These are phyloP conservation scores for Centropus bengalensis DNA, from an alignment of 2,113 vertebrate genomes.

Conservation along the genomic window DNA sequence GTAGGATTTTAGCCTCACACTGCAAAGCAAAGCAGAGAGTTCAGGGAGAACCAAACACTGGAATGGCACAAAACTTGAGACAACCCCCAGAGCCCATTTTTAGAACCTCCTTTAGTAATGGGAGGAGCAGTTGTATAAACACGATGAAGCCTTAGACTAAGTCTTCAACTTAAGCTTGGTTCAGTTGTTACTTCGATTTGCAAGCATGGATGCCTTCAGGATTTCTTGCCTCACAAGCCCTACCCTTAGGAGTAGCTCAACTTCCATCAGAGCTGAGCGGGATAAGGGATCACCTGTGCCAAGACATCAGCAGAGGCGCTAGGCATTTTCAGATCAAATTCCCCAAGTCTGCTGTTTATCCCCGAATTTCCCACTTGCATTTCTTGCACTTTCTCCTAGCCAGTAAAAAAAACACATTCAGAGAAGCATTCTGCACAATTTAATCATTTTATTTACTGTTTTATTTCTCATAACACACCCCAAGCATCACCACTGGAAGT, in stretches of 20 bases:
- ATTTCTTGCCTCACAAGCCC: background rate
- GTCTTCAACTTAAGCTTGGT: background rate
- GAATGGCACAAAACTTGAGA: background rate
- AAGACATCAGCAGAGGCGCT: background rate
- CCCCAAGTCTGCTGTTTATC: background rate
- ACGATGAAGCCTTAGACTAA: background rate
- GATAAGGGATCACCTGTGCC: background rate
- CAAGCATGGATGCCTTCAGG: background rate
- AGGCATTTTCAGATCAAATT: background rate
- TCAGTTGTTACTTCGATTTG: background rate
- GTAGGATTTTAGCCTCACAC: background rate
- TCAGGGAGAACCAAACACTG: background rate
- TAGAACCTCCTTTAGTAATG: background rate
- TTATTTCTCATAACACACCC: background rate
- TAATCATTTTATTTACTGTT: background rate
- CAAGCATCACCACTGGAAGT: background rate
- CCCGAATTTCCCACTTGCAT: background rate
- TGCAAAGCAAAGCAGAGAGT: background rate
- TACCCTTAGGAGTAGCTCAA: background rate
- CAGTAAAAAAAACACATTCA: background rate
- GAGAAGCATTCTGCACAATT: background rate
- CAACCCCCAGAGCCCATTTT: background rate
- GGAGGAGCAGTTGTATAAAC: background rate
- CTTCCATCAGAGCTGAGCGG: background rate
- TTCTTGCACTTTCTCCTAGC: background rate